Conservation (phyloP, 2,797 vertebrate genomes). For the Acanthopagrus latus region DNA sequence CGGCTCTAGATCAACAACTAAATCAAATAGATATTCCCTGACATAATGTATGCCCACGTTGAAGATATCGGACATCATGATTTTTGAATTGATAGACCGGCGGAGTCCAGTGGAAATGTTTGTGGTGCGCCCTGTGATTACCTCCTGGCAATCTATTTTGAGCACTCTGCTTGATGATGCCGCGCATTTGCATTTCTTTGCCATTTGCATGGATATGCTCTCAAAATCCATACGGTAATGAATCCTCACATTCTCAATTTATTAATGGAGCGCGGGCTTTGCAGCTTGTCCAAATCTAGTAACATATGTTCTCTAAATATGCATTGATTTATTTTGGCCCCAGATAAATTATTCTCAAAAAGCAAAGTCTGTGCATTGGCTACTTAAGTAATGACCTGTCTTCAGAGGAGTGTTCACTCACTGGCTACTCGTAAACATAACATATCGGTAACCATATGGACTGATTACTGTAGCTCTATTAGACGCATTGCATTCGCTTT, state of each 20-base stretch:
- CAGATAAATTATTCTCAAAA: constrained; percentile 80
- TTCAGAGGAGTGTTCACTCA: constrained; percentile 75
- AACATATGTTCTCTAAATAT: constrained; percentile 86
- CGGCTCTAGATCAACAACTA: constrained; percentile 81
- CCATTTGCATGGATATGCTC: constrained; percentile 84
- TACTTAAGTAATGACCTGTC: constrained; percentile 85
- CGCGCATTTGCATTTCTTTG: constrained; percentile 84
- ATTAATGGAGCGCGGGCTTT: constrained; percentile 84
- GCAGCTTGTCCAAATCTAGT: constrained; percentile 80
- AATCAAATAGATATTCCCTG: constrained; percentile 84
- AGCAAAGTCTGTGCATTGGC: constrained; percentile 67
- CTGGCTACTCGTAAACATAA: constrained; percentile 77
- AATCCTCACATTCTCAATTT: constrained; percentile 87
- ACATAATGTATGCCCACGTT: constrained; percentile 84
- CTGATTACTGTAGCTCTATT: constrained; percentile 49
- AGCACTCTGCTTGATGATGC: constrained; percentile 86
- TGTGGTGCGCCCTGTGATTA: constrained; percentile 73
- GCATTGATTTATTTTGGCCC: constrained; percentile 86
- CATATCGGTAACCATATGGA: constrained; percentile 69
- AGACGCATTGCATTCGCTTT: constrained; percentile 55
- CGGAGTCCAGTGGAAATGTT: constrained; percentile 74
- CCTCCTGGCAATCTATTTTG: constrained; percentile 85
- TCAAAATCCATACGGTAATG: constrained; percentile 85
- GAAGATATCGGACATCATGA: constrained; percentile 81
- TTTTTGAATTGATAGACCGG: constrained; percentile 84